These are phyloP conservation scores for Drosophila obscura DNA, from an alignment of 1,140 invertebrate genomes.

Conservation along the genomic window DNA sequence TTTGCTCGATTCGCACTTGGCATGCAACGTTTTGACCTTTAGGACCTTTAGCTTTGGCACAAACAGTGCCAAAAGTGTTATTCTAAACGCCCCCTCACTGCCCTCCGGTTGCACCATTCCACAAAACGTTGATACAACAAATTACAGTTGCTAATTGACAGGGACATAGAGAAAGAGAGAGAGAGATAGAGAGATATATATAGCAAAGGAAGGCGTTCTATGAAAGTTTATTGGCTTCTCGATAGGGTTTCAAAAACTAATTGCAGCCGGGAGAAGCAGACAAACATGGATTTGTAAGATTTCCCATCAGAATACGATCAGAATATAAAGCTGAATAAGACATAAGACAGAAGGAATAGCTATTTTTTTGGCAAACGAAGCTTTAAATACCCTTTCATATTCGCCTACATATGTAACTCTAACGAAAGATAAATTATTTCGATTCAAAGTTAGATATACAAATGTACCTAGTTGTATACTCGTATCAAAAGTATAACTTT, in stretches of 20 bases:
- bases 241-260: conserved; percentile 65
- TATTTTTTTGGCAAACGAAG: too few species aligned
- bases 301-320: conserved; percentile 32
- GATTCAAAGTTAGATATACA: too few species aligned
- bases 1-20: conserved; percentile 17
- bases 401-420: too few species aligned
- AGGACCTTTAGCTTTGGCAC: conserved; percentile 24
- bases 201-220: conserved; percentile 10
- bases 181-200: neutral
- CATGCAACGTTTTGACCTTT: conserved; percentile 49
- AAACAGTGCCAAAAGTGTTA: conserved; percentile 16
- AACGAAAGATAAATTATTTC: too few species aligned
- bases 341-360: too few species aligned
- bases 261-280: conserved; percentile 37
- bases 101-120: neutral
- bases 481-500: too few species aligned
- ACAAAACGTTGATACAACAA: conserved; percentile 11
- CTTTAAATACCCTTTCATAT: too few species aligned
- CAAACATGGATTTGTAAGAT: conserved; percentile 59
- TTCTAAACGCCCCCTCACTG: conserved; percentile 7
- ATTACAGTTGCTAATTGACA: conserved; percentile 40
- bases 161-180: neutral
- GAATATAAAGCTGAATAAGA: neutral
- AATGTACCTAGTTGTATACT: too few species aligned
- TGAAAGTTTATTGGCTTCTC: conserved; percentile 58